A percentile compares a stretch with the other conserved stretches of the same genome.
phyloP scores from a whole-genome alignment of 2,888 invertebrate species.

The Scelioninae gen. 2 region DNA sequence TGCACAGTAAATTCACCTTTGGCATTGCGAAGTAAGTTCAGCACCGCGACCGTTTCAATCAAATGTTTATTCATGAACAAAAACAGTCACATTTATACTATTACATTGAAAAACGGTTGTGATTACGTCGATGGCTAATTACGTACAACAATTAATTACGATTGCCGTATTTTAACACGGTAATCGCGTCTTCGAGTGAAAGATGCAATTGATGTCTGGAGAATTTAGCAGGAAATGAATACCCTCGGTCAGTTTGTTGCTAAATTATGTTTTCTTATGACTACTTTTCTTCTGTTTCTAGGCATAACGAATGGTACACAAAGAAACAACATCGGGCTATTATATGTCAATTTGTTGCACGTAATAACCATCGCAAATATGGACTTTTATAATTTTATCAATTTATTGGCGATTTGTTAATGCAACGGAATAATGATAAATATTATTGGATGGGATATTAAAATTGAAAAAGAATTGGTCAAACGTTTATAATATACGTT shows the following conservation, averaged over 20 bases:
- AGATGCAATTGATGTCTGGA: conserved; percentile 35
- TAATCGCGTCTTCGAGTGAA: conserved; percentile 43
- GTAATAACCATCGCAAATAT: no score
- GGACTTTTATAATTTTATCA: no score
- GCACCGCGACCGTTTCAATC: conserved; percentile 13
- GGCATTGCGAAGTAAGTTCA: conserved; percentile 8
- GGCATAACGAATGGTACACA: no score
- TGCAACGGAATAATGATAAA: no score
- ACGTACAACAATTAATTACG: conserved; percentile 41
- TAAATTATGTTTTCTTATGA: conserved; percentile 23
- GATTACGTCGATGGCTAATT: conserved; percentile 30
- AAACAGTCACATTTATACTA: conserved; percentile 22
- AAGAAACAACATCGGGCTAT: no score
- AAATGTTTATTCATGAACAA: conserved; percentile 43
- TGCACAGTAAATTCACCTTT: conserved; percentile 13
- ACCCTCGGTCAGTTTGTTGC: conserved; percentile 26
- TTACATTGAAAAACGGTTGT: no score
- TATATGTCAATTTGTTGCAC: no score
- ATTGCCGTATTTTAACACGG: conserved; percentile 29
- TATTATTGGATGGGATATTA: no score
- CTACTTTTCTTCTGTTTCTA: conserved; percentile 1
- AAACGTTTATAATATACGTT: no score
- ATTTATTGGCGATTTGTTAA: no score
- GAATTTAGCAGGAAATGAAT: conserved; percentile 29
- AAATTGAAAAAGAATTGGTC: no score